Evolutionary conservation across 2,888 invertebrate species (phyloP), one percentile per base, ranked within the genome.

Genomic region (Alcis repandata): DNA sequence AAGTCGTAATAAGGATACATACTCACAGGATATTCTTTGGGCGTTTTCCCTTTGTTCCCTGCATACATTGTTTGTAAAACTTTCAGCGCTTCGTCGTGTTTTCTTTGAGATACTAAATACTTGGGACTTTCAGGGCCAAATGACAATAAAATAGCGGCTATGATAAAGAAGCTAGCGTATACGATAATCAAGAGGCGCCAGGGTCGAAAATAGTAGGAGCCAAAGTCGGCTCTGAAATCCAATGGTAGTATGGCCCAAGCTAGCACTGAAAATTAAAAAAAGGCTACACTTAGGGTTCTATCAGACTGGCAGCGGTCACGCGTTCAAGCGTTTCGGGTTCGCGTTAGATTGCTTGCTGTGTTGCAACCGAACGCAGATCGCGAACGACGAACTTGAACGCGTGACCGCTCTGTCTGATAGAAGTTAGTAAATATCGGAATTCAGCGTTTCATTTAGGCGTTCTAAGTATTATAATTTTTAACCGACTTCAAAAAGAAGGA

Each of bases 101-200:
- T 92, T 0, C 96, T 95, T 74, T 95, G 95, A 0, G 95, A 94
- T 11, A 96, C 88, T 32, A 96, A 90, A 82, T 95, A 98, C 80
- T 97, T 97, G 0, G 98, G 97, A 75, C 97, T 97, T 83, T 98
- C 97, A 0, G 97, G 97, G 2, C 91, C 91, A 1, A 92, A 88
- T 0, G 94, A 83, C 65, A 95, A 87, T 0, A 95, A 57, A 0
- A 95, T 83, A 0, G 96, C 95, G 17, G 84, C 79, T 8, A 96
- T 59, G 0, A 96, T 70, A 71, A 95, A 95, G 4, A 96, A 91
- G 2, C 95, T 56, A 0, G 95, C 94, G 71, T 96, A 94, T 0
- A 95, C 66, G 0, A 96, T 91, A 0, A 96, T 84, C 41, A 97
- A 94, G 1, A 97, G 78, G 51, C 97, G 94, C 98, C 98, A 98